These are phyloP conservation scores for Sphaeridia pumilis DNA, from an alignment of 2,888 invertebrate species.

Conservation along the genomic window DNA sequence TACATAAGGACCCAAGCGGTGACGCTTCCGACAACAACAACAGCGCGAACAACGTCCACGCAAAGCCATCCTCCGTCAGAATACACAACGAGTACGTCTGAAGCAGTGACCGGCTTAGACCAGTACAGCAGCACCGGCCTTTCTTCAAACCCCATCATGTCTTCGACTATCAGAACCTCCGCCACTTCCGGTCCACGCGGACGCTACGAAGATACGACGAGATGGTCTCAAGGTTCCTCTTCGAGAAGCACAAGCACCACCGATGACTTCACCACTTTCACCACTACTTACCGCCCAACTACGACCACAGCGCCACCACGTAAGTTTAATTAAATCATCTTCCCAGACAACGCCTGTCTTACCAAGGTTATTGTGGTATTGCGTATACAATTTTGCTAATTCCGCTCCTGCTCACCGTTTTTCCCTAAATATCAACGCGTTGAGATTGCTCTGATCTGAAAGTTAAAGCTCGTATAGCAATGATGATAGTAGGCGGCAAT, in stretches of 20 bases:
- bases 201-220: background rate
- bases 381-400: too few relatives aligned
- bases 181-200: slow-evolving; percentile 7
- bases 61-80: slow-evolving; percentile 21
- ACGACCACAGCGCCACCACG: slow-evolving; percentile 44
- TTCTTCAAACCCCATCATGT: slow-evolving; percentile 4
- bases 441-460: too few relatives aligned
- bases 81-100: slow-evolving; percentile 12
- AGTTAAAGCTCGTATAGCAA: too few relatives aligned
- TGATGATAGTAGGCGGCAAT: too few relatives aligned
- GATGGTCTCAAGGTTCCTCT: slow-evolving; percentile 4
- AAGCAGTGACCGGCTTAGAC: slow-evolving; percentile 12
- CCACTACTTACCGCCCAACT: slow-evolving; percentile 41
- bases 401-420: too few relatives aligned
- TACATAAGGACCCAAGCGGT: slow-evolving; percentile 23
- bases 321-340: too few relatives aligned
- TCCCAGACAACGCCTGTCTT: too few relatives aligned
- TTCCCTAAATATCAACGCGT: too few relatives aligned
- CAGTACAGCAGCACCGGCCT: slow-evolving; percentile 11
- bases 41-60: slow-evolving; percentile 26
- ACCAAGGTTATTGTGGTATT: too few relatives aligned
- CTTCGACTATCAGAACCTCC: background rate
- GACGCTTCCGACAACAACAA: slow-evolving; percentile 17
- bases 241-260: slow-evolving; percentile 27
- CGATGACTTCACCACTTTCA: slow-evolving; percentile 37